phyloP scores from a whole-genome alignment of 2,888 invertebrate species.

The Napeogenes inachia region DNA sequence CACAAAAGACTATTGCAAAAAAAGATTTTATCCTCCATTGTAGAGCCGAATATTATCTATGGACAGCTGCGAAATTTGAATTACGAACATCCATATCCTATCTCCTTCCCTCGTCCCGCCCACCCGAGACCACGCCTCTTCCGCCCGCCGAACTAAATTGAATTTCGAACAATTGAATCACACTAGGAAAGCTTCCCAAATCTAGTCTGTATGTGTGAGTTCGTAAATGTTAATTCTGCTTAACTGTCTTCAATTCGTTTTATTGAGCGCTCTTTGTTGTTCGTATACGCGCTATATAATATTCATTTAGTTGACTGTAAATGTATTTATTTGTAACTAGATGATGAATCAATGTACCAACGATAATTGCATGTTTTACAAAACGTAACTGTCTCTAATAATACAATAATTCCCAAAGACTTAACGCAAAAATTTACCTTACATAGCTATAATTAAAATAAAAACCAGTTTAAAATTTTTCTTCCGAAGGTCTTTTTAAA shows the following conservation, averaged over 20 bases:
- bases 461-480: too few relatives aligned
- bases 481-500: background rate
- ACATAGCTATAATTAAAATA: too few relatives aligned
- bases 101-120: constrained; percentile 70
- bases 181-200: constrained; percentile 32
- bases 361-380: too few relatives aligned
- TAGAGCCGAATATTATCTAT: constrained; percentile 29
- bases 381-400: too few relatives aligned
- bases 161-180: constrained; percentile 51
- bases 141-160: constrained; percentile 58
- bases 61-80: constrained; percentile 42
- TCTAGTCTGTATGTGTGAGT: constrained; percentile 19
- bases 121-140: constrained; percentile 63
- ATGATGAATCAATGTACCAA: too few relatives aligned
- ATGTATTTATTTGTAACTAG: too few relatives aligned
- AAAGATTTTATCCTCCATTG: constrained; percentile 2
- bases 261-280: constrained; percentile 13
- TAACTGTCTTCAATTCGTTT: constrained; percentile 7
- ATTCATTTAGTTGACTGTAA: too few relatives aligned
- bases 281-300: too few relatives aligned
- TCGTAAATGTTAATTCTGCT: constrained; percentile 13
- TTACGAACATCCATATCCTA: constrained; percentile 51
- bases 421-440: too few relatives aligned
- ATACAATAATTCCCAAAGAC: too few relatives aligned
- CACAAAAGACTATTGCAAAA: constrained; percentile 3